Percentiles rank a stretch among this genome's conserved stretches.
phyloP scores from a whole-genome alignment of 2,113 vertebrate genomes.

The Hemicordylus capensis region DNA sequence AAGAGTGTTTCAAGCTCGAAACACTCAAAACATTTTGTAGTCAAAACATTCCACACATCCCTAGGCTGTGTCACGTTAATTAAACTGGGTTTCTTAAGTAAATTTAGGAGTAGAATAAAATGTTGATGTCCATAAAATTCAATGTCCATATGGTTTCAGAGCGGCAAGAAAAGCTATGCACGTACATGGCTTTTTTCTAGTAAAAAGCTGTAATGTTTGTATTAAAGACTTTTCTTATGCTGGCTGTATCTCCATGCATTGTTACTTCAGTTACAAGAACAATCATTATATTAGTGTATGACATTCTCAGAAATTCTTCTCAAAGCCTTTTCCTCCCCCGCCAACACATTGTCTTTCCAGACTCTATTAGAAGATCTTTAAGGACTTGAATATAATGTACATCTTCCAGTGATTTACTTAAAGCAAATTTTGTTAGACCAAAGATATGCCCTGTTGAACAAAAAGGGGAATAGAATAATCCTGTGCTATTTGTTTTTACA shows the following conservation, averaged over 20 bases:
- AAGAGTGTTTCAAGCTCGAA: too few species aligned
- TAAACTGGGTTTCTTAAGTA: too few species aligned
- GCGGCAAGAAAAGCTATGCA: background rate
- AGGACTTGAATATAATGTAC: background rate
- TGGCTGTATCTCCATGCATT: background rate
- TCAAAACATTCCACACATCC: too few species aligned
- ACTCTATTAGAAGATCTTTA: background rate
- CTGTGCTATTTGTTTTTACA: background rate
- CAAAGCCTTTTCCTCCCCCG: rapidly evolving
- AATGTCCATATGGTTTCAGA: background rate
- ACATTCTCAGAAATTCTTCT: background rate
- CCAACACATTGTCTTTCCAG: background rate
- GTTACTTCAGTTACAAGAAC: background rate
- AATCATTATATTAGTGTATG: background rate
- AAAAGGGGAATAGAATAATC: background rate
- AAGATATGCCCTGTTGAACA: background rate
- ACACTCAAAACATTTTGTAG: too few species aligned
- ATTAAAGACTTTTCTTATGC: background rate
- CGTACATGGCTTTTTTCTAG: background rate
- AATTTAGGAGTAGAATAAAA: background rate
- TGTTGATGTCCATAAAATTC: background rate
- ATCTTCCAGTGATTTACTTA: background rate
- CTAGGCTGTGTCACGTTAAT: too few species aligned
- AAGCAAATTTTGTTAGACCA: background rate
- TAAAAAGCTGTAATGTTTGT: background rate